Evolutionary conservation across 2,888 invertebrate genomes (phyloP).

Genomic region (Fissipunctia ypsillon): DNA sequence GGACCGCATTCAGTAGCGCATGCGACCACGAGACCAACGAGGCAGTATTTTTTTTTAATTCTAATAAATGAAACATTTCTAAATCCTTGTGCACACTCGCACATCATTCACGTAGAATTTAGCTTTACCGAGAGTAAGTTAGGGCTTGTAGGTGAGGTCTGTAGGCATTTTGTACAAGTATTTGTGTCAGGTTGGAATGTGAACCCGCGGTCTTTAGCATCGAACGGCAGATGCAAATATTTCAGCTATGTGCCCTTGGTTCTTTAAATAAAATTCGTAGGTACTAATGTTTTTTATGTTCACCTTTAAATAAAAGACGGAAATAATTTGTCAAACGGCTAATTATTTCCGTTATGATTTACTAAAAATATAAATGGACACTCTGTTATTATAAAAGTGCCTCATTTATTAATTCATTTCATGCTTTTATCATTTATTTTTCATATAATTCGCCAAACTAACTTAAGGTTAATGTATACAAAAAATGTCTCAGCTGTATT

Average conservation of each 20-base stretch:
- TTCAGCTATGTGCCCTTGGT: slow-evolving; percentile 22
- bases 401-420: too few relatives aligned
- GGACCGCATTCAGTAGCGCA: too few relatives aligned
- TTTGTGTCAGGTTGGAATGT: slow-evolving; percentile 34
- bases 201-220: slow-evolving; percentile 10
- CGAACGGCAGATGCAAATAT: slow-evolving; percentile 36
- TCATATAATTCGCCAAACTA: too few relatives aligned
- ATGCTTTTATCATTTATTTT: too few relatives aligned
- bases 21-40: too few relatives aligned
- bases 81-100: too few relatives aligned
- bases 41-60: too few relatives aligned
- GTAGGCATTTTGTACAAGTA: slow-evolving; percentile 40
- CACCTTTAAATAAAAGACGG: not conserved
- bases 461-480: too few relatives aligned
- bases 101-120: slow-evolving; percentile 3
- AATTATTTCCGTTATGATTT: not conserved
- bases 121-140: not conserved
- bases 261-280: slow-evolving; percentile 20
- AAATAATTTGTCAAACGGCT: not conserved
- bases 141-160: not conserved
- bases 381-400: not conserved
- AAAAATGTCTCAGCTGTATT: too few relatives aligned
- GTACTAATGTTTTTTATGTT: not conserved
- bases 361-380: not conserved
- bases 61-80: too few relatives aligned